These are phyloP conservation scores for Mycalesis mineus DNA, from an alignment of 2,888 invertebrate species.

Conservation along the genomic window DNA sequence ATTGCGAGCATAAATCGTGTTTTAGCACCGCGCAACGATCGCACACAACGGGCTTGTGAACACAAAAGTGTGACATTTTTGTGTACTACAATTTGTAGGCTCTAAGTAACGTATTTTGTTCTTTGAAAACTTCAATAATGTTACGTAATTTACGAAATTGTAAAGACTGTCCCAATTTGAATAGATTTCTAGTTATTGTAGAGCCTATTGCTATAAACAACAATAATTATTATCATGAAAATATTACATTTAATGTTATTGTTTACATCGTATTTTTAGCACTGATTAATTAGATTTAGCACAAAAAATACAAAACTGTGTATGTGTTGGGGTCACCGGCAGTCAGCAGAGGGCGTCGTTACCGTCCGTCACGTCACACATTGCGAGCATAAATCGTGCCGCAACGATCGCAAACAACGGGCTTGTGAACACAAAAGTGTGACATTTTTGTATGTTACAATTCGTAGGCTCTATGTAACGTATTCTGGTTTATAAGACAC, in stretches of 20 bases:
- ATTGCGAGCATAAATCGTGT: constrained; percentile 34
- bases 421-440: constrained; percentile 25
- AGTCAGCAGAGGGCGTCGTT: constrained; percentile 4
- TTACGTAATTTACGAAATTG: too few species aligned
- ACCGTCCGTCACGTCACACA: constrained; percentile 27
- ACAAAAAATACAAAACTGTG: constrained; percentile 9
- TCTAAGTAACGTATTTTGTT: not conserved
- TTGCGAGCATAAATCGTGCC: constrained; percentile 35
- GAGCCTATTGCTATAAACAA: too few species aligned
- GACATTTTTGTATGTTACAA: not conserved
- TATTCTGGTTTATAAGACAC: too few species aligned
- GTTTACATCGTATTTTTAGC: not conserved
- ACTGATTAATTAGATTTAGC: not conserved
- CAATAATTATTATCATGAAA: too few species aligned
- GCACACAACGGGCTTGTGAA: constrained; percentile 25
- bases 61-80: constrained; percentile 18
- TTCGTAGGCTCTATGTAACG: constrained; percentile 13
- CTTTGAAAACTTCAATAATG: too few species aligned
- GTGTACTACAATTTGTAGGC: not conserved
- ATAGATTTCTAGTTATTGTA: too few species aligned
- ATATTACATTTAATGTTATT: too few species aligned
- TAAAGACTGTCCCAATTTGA: too few species aligned
- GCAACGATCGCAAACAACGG: constrained; percentile 31
- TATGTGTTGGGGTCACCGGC: not conserved
- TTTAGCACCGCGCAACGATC: constrained; percentile 36